A percentile compares a stretch with the other conserved stretches of the same genome.
Evolutionary conservation across 2,797 vertebrate species (phyloP).

Genomic region (Melanogrammus aeglefinus): DNA sequence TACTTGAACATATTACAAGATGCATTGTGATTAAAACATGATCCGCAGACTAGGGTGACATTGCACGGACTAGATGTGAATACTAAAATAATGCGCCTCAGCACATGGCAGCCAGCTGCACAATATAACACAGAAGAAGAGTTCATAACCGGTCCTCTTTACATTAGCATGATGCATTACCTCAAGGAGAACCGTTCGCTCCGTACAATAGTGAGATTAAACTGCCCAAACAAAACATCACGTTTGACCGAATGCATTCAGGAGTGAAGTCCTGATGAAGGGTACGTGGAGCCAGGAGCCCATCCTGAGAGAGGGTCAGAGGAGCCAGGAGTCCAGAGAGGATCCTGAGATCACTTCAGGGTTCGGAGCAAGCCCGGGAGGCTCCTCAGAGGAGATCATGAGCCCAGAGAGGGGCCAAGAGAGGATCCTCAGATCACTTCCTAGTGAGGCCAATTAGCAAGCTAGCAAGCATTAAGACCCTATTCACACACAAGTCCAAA

Average conservation of each 20-base stretch:
- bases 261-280: constrained; percentile 11
- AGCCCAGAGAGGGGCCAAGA: too few species aligned
- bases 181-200: background rate
- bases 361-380: too few species aligned
- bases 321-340: constrained; percentile 44
- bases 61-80: background rate
- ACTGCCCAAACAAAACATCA: constrained; percentile 8
- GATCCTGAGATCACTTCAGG: too few species aligned
- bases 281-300: constrained; percentile 12
- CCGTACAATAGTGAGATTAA: constrained; percentile 6
- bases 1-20: background rate
- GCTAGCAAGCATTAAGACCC: constrained; percentile 65
- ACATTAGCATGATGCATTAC: background rate
- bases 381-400: too few species aligned
- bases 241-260: constrained; percentile 19
- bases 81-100: background rate
- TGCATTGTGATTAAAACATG: background rate
- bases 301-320: constrained; percentile 58
- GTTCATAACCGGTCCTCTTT: background rate
- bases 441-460: constrained; percentile 78
- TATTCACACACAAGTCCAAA: constrained; percentile 39
- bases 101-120: background rate
- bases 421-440: constrained; percentile 51
- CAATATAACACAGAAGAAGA: background rate
- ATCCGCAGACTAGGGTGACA: background rate